Conservation (phyloP, 2,888 invertebrate genomes). For the Eucera pruinosa region DNA sequence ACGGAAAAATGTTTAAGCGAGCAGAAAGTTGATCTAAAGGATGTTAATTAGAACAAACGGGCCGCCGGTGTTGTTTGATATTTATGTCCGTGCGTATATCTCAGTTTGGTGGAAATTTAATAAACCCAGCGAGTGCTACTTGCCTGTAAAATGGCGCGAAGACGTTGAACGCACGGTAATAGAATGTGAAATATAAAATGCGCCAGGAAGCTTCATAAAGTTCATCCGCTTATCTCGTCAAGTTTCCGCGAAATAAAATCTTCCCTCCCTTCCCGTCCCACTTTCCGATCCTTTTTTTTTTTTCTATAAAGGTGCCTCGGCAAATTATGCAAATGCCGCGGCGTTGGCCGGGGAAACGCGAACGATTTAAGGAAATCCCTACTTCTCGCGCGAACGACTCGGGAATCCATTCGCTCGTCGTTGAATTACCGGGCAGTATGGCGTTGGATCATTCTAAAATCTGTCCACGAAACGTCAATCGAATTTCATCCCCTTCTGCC, state of each 20-base stretch:
- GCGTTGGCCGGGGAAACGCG: slow-evolving; percentile 10
- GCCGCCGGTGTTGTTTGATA: not conserved
- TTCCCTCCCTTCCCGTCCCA: too few relatives aligned
- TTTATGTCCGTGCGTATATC: slow-evolving; percentile 19
- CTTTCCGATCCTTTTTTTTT: not conserved
- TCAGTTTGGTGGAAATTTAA: slow-evolving; percentile 17
- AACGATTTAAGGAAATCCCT: slow-evolving; percentile 27
- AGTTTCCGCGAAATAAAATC: slow-evolving; percentile 17
- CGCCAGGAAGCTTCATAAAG: not conserved
- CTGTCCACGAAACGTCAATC: slow-evolving; percentile 23
- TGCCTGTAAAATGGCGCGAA: slow-evolving; percentile 9
- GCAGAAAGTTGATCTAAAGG: slow-evolving; percentile 1
- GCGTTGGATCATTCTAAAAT: slow-evolving; percentile 18
- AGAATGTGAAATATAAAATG: slow-evolving; percentile 11
- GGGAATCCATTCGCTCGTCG: slow-evolving; percentile 2
- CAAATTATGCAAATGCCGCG: slow-evolving; percentile 31
- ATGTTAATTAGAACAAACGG: slow-evolving; percentile 9
- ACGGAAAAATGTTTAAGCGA: not conserved
- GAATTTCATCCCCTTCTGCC: not conserved
- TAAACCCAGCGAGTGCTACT: slow-evolving; percentile 15
- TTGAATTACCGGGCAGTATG: slow-evolving; percentile 26
- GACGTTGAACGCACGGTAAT: slow-evolving; percentile 3
- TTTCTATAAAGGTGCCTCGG: not conserved
- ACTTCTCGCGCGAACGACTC: slow-evolving; percentile 21
- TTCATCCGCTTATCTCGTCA: slow-evolving; percentile 18